phyloP scores from a whole-genome alignment of 2,113 vertebrate species.

The Sphyrna mokarran region DNA sequence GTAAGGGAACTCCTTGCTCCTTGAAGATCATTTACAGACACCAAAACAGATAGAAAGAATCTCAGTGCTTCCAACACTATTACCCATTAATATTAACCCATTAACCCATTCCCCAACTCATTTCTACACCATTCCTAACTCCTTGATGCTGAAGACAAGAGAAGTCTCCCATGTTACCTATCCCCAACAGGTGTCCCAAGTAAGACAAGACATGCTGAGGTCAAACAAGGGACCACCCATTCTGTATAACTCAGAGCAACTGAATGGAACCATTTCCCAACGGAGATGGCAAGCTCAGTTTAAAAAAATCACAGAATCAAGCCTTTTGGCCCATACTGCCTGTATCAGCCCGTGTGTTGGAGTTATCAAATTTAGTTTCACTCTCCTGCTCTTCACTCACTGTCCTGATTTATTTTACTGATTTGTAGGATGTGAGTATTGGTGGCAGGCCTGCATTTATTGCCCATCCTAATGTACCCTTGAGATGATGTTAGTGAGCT shows the following conservation, averaged over 20 bases:
- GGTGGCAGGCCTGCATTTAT: too few species aligned
- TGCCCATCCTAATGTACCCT: too few species aligned
- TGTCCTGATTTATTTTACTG: not conserved
- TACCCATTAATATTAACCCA: not conserved
- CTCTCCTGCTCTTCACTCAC: not conserved
- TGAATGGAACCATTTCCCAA: not conserved
- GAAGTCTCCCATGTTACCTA: not conserved
- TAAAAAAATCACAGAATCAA: not conserved
- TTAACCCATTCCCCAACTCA: not conserved
- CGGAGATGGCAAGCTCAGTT: not conserved
- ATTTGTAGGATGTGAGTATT: too few species aligned
- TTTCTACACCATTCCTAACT: not conserved
- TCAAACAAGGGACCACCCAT: not conserved
- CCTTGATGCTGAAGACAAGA: not conserved
- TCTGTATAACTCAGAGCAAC: not conserved
- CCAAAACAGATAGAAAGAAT: not conserved
- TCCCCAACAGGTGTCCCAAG: not conserved
- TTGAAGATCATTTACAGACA: not conserved
- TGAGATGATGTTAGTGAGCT: too few species aligned
- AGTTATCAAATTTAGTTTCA: not conserved
- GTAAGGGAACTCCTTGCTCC: not conserved
- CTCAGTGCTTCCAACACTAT: not conserved
- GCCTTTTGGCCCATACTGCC: not conserved
- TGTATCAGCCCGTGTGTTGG: not conserved
- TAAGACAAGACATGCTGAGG: not conserved